Evolutionary conservation across 2,113 vertebrate genomes (phyloP).

Genomic region (Apodemus speciosus): DNA sequence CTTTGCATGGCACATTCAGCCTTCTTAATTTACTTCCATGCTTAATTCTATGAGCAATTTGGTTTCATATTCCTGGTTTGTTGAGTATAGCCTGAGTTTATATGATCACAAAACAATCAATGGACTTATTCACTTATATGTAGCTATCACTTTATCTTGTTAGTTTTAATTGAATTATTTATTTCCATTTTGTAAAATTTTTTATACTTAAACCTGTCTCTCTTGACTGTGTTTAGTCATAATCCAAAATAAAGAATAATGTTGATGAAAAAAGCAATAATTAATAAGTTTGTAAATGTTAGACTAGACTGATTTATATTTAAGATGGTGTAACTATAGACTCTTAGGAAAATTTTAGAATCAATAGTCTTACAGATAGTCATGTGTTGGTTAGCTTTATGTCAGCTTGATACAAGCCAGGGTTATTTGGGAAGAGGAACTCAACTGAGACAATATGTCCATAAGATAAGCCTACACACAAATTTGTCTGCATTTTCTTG

Average conservation of each 20-base stretch:
- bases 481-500: neutral
- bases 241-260: conserved; percentile 45
- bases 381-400: neutral
- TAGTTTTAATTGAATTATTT: conserved; percentile 27
- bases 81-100: neutral
- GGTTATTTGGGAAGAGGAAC: neutral
- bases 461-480: neutral
- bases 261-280: conserved; percentile 32
- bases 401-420: neutral
- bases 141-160: neutral
- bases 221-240: neutral
- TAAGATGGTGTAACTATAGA: neutral
- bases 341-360: neutral
- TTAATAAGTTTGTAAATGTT: neutral
- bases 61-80: conserved; percentile 7
- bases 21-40: neutral
- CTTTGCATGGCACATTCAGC: neutral
- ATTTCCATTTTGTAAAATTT: neutral
- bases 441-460: neutral
- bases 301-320: neutral
- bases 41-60: neutral
- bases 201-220: conserved; percentile 5
- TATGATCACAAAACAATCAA: conserved; percentile 7
- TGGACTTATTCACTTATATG: neutral
- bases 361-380: neutral